A percentile compares a stretch with the other conserved stretches of the same genome.
These are phyloP conservation scores for Unio delphinus DNA, from an alignment of 2,888 invertebrate genomes.

Conservation along the genomic window DNA sequence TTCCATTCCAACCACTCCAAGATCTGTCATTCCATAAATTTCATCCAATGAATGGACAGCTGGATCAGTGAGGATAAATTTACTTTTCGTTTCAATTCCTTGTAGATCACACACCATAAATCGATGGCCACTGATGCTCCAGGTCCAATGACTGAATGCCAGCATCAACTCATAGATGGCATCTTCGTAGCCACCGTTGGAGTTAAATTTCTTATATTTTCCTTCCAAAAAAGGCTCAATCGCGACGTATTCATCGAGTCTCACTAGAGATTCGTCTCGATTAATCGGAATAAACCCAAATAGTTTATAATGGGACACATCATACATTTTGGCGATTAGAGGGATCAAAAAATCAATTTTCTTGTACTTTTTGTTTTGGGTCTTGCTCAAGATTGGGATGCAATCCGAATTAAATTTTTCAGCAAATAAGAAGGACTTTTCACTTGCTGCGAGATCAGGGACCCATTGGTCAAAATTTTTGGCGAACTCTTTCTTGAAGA, in stretches of 20 bases:
- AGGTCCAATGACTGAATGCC: constrained; percentile 41
- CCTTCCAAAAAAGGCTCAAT: constrained; percentile 36
- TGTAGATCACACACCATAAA: constrained; percentile 36
- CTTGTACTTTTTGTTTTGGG: constrained; percentile 9
- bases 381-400: constrained; percentile 18
- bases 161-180: constrained; percentile 20
- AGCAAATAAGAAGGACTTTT: constrained; percentile 24
- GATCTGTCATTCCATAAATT: constrained; percentile 34
- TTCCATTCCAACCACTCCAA: constrained; percentile 36
- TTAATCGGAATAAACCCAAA: constrained; percentile 26
- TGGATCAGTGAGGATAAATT: constrained; percentile 33
- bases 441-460: constrained; percentile 31
- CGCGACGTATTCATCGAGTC: constrained; percentile 27
- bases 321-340: constrained; percentile 33
- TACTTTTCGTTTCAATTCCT: constrained; percentile 26
- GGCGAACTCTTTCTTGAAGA: constrained; percentile 31
- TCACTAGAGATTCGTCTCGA: constrained; percentile 24
- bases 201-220: constrained; percentile 33
- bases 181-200: constrained; percentile 31
- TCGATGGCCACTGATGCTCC: constrained; percentile 29
- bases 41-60: constrained; percentile 34
- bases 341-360: constrained; percentile 30
- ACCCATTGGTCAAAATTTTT: constrained; percentile 31
- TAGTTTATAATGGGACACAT: constrained; percentile 30
- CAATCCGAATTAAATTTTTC: constrained; percentile 20